Base-by-base conservation (phyloP, 2,113 vertebrate species). In the Pelecanus crispus region DNA sequence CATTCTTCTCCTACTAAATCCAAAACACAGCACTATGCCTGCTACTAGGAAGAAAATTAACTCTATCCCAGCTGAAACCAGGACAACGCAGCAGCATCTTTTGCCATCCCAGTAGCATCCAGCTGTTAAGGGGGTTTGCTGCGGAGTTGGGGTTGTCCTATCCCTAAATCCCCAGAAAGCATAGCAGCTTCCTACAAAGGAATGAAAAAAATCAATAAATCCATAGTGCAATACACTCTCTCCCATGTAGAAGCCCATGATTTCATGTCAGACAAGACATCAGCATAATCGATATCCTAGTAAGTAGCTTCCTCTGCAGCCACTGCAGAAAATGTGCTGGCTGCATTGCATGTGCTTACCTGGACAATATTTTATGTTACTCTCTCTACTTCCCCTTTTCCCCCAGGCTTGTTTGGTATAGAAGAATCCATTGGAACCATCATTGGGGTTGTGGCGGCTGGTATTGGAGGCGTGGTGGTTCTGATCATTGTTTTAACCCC, bases 351-450 rank as follows among this genome's bases (percentile, higher is more conserved):
- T 25, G 4, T 11, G 12, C 38, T 66, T 68, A 40, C 52, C 31
- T 70, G 61, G n/a, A 80, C 3, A 6, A 55, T 22, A 42, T 19
- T n/a, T 82, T 29, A 13, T 2, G 1, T 63, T 59, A 31, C 29
- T 59, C 7, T 44, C 21, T 81, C 42, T 92, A 13, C 67, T 44
- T 92, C 81, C 26, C 34, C 47, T 72, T 88, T 52, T 87, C 26
- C 38, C 49, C 15, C 63, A 98, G 98, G 96, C 45, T 71, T 97
- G 79, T 96, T 96, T 90, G 97, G 94, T 17, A 89, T 97, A 87
- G 97, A 98, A 88, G 98, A 98, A 85, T 97, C 97, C 52, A 95
- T 98, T 65, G 98, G 97, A 89, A 97, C 95, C 19, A 96, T 97
- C 79, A 92, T 97, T 28, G 97, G 97, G 7, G 81, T 98, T 62